Evolutionary conservation across 2,888 invertebrate species (phyloP), one percentile per base, ranked within the genome.

Genomic region (Trichacis sp.): DNA sequence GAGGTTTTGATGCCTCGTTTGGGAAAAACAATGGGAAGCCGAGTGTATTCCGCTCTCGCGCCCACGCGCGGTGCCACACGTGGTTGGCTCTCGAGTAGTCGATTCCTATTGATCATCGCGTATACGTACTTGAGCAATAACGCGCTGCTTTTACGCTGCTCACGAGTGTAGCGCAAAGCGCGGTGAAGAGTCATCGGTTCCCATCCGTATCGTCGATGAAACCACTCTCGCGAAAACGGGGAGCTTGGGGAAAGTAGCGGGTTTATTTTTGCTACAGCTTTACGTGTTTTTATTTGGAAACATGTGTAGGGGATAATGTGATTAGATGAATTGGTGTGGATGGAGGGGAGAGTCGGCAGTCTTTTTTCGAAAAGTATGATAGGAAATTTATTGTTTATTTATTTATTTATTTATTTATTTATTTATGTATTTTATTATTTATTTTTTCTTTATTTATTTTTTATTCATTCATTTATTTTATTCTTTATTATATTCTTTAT

Each of bases 11-110:
- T 65, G 73, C 72, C 68, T 71, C 71, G 64, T 53, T 57, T 70
- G 67, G 71, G 69, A 72, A 75, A 75, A 77, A 80, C 80, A 80
- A 79, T 79, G 73, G 77, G 71, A 74, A 73, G 3, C 24, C 24
- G 24, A 8, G 72, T 72, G 77, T 72, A 72, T 73, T 75, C 72
- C 71, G 42, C 36, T 36, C 24, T 36, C 33, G 36, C 24, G 51
- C 30, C 38, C n/a, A 43, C 49, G 30, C 52, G 40, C n/a, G 45
- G 48, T 59, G 67, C 57, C 64, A 76, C 76, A 73, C 77, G 74
- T 73, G 74, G 75, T 73, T 73, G 60, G 71, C 53, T 72, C 75
- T 77, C 72, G 72, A 33, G 33, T 33, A n/a, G 33, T 33, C 33
- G n/a, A 33, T 33, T 33, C 33, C 33, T 33, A 33, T 33, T 33